Base-by-base conservation (phyloP, 2,113 vertebrate genomes). In the Tetraodon nigroviridis region DNA sequence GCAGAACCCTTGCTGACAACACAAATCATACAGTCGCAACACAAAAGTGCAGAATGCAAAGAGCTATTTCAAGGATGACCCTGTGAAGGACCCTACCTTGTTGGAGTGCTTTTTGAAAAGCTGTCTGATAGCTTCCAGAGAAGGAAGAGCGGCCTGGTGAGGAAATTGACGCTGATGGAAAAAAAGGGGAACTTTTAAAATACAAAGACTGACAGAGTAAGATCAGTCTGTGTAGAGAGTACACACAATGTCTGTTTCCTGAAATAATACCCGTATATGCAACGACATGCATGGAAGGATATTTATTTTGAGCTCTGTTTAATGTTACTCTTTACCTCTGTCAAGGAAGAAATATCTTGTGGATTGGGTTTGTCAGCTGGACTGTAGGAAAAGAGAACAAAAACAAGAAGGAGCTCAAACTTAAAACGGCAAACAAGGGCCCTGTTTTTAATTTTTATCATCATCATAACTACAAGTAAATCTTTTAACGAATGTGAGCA, bases 31-130 rank as follows among this genome's bases (percentile, higher is more conserved):
- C 3, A 62, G 15, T 11, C 14, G 65, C 13, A 46, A 17, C 22
- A 45, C 12, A 21, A 17, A 2, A 37, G 12, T n/a, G 18, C 1
- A 47, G 29, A 11, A 37, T 32, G 51, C 8, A 45, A 2, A 50
- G 19, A 58, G 18, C 21, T 4, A 42, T 16, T 18, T 16, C 1
- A 12, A 51, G 41, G 19, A 54, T 27, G 10, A 12, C 27, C 18
- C 16, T 51, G 27, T 2, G 10, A 15, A 41, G 1, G 18, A 13
- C 7, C 79, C 79, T 59, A 90, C 90, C 80, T 86, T 72, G 65
- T 53, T 71, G 66, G 76, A 70, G 79, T 91, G 84, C 55, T 89
- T 89, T n/a, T 47, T 21, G 57, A 88, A 90, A 4, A 91, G 81
- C 0, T 40, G 42, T 58, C 16, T 55, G 13, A 10, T 59, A 2